These are phyloP conservation scores for Colistium nudipinnis DNA, from an alignment of 2,113 vertebrate genomes.

Conservation along the genomic window DNA sequence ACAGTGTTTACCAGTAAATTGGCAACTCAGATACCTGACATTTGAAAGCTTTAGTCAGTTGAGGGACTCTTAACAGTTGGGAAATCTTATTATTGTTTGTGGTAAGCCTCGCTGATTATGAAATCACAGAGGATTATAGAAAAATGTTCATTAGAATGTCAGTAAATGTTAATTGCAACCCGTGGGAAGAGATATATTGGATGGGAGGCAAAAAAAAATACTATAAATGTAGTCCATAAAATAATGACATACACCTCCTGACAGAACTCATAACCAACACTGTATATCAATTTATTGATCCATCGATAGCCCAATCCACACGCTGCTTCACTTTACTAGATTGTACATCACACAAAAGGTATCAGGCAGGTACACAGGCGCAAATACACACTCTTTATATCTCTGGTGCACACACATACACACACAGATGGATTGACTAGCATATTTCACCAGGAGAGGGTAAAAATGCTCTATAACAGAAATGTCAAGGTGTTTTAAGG, in stretches of 20 bases:
- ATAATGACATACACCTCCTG: constrained; percentile 68
- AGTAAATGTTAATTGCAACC: constrained; percentile 80
- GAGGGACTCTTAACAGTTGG: constrained; percentile 64
- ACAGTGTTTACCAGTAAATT: constrained; percentile 65
- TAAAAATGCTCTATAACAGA: constrained; percentile 71
- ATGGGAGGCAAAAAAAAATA: constrained; percentile 55
- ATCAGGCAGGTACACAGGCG: constrained; percentile 44
- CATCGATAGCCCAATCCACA: constrained; percentile 58
- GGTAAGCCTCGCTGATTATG: constrained; percentile 67
- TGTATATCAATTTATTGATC: constrained; percentile 74
- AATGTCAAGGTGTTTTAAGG: constrained; percentile 78
- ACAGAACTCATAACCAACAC: constrained; percentile 66
- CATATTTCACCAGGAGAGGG: constrained; percentile 67
- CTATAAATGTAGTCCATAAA: constrained; percentile 70
- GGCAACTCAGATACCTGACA: constrained; percentile 61
- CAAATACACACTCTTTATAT: constrained; percentile 41
- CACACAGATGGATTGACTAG: constrained; percentile 52
- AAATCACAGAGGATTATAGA: constrained; percentile 70
- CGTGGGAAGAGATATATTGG: constrained; percentile 65
- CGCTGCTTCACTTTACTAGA: constrained; percentile 69
- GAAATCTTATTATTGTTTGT: constrained; percentile 69
- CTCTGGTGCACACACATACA: background rate
- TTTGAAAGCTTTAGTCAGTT: constrained; percentile 52
- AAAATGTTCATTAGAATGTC: constrained; percentile 74
- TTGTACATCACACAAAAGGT: constrained; percentile 64